Percentiles rank a stretch among this genome's conserved stretches.
phyloP scores from a whole-genome alignment of 1,140 invertebrate genomes.

The Drosophila miranda region DNA sequence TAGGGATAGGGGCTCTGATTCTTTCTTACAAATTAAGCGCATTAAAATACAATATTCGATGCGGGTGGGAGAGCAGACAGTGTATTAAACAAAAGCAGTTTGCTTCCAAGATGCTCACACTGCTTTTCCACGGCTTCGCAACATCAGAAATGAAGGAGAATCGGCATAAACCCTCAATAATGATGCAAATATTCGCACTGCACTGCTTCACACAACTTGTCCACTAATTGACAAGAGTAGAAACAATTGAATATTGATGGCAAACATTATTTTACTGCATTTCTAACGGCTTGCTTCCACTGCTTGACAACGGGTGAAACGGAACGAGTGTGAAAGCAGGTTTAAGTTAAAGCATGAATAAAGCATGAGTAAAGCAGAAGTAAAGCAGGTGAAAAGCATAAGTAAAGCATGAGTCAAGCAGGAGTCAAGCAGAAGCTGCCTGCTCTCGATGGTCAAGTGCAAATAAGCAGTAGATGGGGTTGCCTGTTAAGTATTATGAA shows the following conservation, averaged over 20 bases:
- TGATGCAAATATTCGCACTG: too few species aligned
- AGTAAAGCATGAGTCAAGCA: too few species aligned
- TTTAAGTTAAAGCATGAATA: too few species aligned
- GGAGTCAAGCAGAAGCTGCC: background rate
- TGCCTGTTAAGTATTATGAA: constrained; percentile 61
- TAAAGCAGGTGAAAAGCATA: background rate
- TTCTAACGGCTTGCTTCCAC: constrained; percentile 9
- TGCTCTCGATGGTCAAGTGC: constrained; percentile 64
- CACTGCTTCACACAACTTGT: too few species aligned
- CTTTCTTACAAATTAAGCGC: constrained; percentile 77
- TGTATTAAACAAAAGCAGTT: constrained; percentile 11
- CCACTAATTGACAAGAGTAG: too few species aligned
- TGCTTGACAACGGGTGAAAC: constrained; percentile 9
- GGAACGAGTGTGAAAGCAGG: background rate
- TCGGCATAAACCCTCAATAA: too few species aligned
- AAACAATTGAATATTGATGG: too few species aligned
- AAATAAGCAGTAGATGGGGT: constrained; percentile 62
- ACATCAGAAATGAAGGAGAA: too few species aligned
- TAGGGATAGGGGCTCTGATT: constrained; percentile 10
- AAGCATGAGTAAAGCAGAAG: too few species aligned
- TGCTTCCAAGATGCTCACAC: too few species aligned
- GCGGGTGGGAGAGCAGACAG: background rate
- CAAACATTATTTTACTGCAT: constrained; percentile 2
- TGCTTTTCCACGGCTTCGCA: too few species aligned
- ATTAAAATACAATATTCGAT: constrained; percentile 60